These are phyloP conservation scores for Lasiurus cinereus DNA, from an alignment of 2,113 vertebrate species.

Conservation along the genomic window DNA sequence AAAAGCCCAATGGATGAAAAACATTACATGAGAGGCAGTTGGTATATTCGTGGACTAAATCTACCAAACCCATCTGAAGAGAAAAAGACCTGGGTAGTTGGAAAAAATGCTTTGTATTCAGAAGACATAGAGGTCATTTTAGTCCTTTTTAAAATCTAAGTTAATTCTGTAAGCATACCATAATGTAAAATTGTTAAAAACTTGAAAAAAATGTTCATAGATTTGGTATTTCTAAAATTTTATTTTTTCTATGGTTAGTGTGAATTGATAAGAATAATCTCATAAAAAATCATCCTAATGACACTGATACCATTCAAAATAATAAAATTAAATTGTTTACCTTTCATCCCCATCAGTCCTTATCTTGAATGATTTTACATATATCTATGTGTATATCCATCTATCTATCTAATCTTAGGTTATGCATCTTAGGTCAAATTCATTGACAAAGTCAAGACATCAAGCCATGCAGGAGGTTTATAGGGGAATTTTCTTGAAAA, in stretches of 20 bases:
- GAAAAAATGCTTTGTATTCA: slow-evolving; percentile 20
- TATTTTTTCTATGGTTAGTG: not conserved
- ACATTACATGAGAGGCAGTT: slow-evolving; percentile 32
- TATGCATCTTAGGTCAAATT: not conserved
- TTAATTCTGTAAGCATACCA: slow-evolving; percentile 24
- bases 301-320: not conserved
- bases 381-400: too few species aligned
- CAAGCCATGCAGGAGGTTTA: not conserved
- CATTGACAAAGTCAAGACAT: not conserved
- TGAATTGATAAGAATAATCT: not conserved
- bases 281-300: not conserved
- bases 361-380: not conserved
- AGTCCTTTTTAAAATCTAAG: not conserved
- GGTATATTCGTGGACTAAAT: slow-evolving; percentile 37
- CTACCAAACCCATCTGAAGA: slow-evolving; percentile 45
- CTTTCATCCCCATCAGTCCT: not conserved
- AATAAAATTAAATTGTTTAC: not conserved
- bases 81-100: not conserved
- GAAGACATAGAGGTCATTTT: slow-evolving; percentile 3
- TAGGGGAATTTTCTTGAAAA: not conserved
- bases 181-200: not conserved
- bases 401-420: not conserved
- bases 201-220: not conserved
- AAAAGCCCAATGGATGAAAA: slow-evolving; percentile 52
- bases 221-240: not conserved